A percentile compares a stretch with the other conserved stretches of the same genome.
Evolutionary conservation across 64 coral and sea anemone genomes (phyloP).

Genomic region (Stichodactyla helianthus): DNA sequence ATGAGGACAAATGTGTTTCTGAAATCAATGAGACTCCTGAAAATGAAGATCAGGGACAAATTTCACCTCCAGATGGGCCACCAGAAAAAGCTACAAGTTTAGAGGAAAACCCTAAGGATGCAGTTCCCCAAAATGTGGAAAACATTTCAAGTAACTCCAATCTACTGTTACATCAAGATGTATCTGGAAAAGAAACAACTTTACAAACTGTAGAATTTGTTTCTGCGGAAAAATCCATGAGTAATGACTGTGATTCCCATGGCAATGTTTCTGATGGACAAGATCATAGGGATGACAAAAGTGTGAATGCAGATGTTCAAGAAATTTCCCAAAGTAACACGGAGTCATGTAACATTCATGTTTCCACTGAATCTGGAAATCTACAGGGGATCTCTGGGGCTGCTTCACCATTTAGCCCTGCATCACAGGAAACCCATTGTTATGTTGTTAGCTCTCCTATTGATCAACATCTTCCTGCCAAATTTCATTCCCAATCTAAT

Average conservation of each 20-base stretch:
- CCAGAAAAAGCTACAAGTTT: not conserved
- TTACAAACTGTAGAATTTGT: not conserved
- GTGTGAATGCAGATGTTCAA: not conserved
- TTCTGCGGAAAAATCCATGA: not conserved
- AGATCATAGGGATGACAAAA: not conserved
- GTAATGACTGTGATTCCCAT: not conserved
- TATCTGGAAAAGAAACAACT: too few species aligned
- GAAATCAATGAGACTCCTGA: not conserved
- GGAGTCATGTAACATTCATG: not conserved
- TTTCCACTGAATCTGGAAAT: not conserved
- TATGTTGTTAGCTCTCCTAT: not conserved
- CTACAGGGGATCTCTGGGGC: not conserved
- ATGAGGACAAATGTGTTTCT: not conserved
- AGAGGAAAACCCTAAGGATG: too few species aligned
- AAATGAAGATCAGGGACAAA: not conserved
- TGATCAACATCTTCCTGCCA: not conserved
- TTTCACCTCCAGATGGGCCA: not conserved
- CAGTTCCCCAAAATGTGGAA: too few species aligned
- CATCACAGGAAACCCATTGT: not conserved
- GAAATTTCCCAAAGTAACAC: not conserved
- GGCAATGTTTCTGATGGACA: not conserved
- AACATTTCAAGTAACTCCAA: not conserved
- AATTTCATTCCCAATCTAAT: not conserved
- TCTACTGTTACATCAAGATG: not conserved
- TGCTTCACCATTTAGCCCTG: not conserved